A percentile compares a stretch with the other conserved stretches of the same genome.
These are phyloP conservation scores for Hoplodrina ambigua DNA, from an alignment of 2,888 invertebrate species.

Conservation along the genomic window DNA sequence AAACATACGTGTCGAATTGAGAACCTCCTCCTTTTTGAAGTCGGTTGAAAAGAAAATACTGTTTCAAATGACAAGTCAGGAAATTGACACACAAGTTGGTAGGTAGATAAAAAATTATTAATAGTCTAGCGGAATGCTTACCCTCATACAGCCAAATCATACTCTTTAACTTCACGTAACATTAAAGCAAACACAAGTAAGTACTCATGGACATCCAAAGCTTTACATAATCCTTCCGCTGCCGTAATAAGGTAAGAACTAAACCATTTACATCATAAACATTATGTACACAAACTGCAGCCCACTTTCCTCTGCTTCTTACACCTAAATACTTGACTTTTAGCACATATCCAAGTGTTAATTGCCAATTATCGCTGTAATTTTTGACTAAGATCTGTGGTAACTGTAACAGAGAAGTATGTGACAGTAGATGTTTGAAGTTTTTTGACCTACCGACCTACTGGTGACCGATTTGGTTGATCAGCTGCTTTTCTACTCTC, in stretches of 20 bases:
- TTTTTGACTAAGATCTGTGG: conserved; percentile 17
- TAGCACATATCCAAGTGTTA: conserved; percentile 30
- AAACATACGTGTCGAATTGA: too few relatives aligned
- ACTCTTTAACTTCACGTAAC: conserved; percentile 20
- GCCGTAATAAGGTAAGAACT: conserved; percentile 31
- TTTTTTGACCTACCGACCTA: conserved; percentile 4
- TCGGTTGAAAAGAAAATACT: too few relatives aligned
- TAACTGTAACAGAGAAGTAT: conserved; percentile 1
- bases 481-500: neutral
- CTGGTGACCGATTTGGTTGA: neutral
- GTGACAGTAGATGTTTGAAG: neutral
- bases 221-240: conserved; percentile 51
- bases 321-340: conserved; percentile 36
- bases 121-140: neutral
- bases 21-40: too few relatives aligned
- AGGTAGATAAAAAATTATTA: neutral
- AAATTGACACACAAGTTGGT: too few relatives aligned
- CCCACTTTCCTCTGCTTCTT: conserved; percentile 43
- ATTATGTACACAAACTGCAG: conserved; percentile 22
- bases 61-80: too few relatives aligned
- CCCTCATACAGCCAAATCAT: conserved; percentile 16
- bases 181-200: conserved; percentile 23
- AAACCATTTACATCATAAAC: conserved; percentile 39
- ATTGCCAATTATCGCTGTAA: conserved; percentile 28
- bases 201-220: conserved; percentile 22